Evolutionary conservation across 1,140 invertebrate species (phyloP).

Genomic region (Formica exsecta): DNA sequence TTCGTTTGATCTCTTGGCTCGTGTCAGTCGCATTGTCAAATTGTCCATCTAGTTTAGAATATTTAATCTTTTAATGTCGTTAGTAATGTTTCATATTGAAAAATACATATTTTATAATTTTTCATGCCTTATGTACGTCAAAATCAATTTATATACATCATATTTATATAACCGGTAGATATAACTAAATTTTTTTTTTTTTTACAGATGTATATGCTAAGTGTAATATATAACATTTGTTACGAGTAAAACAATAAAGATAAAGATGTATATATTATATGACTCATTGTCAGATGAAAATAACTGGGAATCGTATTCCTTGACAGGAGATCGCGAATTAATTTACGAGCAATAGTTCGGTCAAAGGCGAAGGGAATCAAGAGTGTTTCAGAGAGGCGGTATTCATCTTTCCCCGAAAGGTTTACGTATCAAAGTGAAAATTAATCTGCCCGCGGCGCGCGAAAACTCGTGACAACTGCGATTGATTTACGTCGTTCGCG

Average conservation of each 20-base stretch:
- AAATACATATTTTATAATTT: background rate
- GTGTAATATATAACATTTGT: background rate
- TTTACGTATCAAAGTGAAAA: constrained; percentile 75
- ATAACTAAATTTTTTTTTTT: background rate
- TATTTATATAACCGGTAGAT: no score
- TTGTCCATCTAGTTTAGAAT: background rate
- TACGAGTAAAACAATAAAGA: background rate
- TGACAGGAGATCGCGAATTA: constrained; percentile 51
- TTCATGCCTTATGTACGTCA: background rate
- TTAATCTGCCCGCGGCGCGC: constrained; percentile 74
- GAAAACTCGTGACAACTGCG: constrained; percentile 78
- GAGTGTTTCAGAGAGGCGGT: constrained; percentile 46
- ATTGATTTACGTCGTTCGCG: constrained; percentile 83
- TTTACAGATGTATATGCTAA: background rate
- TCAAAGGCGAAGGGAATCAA: constrained; percentile 56
- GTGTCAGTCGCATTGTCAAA: constrained; percentile 20
- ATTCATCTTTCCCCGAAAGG: constrained; percentile 52
- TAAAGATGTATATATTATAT: constrained; percentile 27
- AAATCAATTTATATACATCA: no score
- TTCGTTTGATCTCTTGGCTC: constrained; percentile 10
- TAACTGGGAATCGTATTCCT: constrained; percentile 27
- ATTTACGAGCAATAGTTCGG: constrained; percentile 53
- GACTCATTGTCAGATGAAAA: constrained; percentile 1
- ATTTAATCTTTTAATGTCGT: background rate
- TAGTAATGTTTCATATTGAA: background rate